These are phyloP conservation scores for Sinosuthora webbiana DNA, from an alignment of 2,113 vertebrate genomes.

Conservation along the genomic window DNA sequence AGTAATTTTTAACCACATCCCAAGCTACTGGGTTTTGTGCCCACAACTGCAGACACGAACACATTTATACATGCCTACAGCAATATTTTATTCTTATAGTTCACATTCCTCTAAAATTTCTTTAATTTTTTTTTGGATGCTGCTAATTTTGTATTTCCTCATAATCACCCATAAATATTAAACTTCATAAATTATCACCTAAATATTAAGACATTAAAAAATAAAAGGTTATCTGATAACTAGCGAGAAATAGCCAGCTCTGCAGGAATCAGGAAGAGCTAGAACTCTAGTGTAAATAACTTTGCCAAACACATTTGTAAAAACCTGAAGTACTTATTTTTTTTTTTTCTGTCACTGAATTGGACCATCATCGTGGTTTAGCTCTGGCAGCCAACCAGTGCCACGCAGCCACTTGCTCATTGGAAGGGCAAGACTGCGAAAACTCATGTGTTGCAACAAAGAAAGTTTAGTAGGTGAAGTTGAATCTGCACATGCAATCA, in stretches of 20 bases:
- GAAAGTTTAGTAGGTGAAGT: not conserved
- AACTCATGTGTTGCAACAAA: not conserved
- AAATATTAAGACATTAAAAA: not conserved
- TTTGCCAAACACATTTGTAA: not conserved
- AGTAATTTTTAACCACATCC: not conserved
- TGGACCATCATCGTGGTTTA: not conserved
- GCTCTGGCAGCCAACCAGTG: not conserved
- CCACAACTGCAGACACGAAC: not conserved
- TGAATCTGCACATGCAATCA: accelerated
- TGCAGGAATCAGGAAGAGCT: not conserved
- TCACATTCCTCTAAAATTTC: not conserved
- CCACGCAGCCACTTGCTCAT: accelerated
- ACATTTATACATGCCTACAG: not conserved
- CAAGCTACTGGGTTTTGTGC: not conserved
- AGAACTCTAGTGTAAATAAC: not conserved
- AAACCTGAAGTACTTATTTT: not conserved
- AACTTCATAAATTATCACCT: not conserved
- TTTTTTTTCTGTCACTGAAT: not conserved
- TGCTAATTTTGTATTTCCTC: not conserved
- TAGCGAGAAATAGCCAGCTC: not conserved
- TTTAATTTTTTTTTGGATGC: not conserved
- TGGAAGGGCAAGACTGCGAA: not conserved
- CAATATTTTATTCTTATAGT: not conserved
- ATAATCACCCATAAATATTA: not conserved
- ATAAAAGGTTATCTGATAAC: not conserved